phyloP scores from a whole-genome alignment of 2,888 invertebrate species.

The Emmelina monodactyla region DNA sequence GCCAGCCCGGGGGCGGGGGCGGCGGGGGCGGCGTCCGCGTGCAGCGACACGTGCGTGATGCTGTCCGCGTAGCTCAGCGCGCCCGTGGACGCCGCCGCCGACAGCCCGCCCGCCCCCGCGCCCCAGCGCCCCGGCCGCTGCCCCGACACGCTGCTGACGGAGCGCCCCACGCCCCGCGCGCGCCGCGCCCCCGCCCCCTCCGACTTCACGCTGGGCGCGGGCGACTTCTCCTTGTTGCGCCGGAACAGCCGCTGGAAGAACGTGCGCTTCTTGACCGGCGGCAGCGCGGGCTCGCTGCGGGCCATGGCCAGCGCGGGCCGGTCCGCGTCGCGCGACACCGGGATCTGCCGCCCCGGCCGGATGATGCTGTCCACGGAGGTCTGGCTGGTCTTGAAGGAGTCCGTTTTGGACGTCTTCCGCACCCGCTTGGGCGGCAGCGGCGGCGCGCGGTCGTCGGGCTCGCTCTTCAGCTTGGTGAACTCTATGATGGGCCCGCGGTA shows the following conservation, averaged over 20 bases:
- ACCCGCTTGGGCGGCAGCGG: constrained; percentile 83
- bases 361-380: constrained; percentile 48
- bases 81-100: constrained; percentile 43
- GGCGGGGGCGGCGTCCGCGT: constrained; percentile 57
- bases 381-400: constrained; percentile 46
- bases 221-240: constrained; percentile 46
- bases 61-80: constrained; percentile 63
- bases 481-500: constrained; percentile 62
- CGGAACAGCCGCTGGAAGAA: constrained; percentile 56
- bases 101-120: constrained; percentile 46
- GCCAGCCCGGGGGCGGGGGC: constrained; percentile 45
- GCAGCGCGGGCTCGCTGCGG: constrained; percentile 48
- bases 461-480: constrained; percentile 58
- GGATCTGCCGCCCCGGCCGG: constrained; percentile 40
- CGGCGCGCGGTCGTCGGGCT: constrained; percentile 71
- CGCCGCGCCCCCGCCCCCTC: constrained; percentile 29
- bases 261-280: constrained; percentile 53
- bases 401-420: constrained; percentile 56
- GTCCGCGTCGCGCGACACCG: constrained; percentile 32
- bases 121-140: constrained; percentile 59
- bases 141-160: constrained; percentile 69
- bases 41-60: constrained; percentile 72
- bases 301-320: constrained; percentile 27
- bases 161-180: constrained; percentile 61
- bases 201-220: constrained; percentile 48